These are phyloP conservation scores for Glossophaga mutica DNA, from an alignment of 2,797 vertebrate genomes.

Conservation along the genomic window DNA sequence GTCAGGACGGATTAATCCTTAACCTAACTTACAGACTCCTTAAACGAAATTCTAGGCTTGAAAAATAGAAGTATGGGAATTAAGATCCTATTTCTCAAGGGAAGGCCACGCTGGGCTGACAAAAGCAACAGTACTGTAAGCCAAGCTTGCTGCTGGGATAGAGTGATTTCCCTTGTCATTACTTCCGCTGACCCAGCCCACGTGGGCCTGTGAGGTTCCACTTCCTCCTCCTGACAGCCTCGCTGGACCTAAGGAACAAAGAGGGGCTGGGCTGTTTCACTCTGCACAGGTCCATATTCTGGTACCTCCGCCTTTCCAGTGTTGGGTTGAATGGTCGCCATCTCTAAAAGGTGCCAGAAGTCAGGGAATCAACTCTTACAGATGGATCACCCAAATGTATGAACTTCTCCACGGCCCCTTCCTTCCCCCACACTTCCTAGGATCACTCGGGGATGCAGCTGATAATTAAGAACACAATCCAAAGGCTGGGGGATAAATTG, in stretches of 20 bases:
- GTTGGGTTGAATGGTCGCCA: not conserved
- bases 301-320: not conserved
- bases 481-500: not conserved
- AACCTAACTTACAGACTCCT: not conserved
- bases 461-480: not conserved
- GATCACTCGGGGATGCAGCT: not conserved
- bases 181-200: not conserved
- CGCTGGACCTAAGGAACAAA: not conserved
- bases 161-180: not conserved
- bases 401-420: not conserved
- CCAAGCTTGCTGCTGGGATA: not conserved
- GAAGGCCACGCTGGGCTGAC: not conserved
- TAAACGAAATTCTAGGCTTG: not conserved
- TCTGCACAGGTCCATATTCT: not conserved
- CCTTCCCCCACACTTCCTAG: not conserved
- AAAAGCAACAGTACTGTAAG: not conserved
- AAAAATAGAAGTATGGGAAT: not conserved
- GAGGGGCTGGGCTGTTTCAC: not conserved
- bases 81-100: not conserved
- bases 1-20: constrained; percentile 19
- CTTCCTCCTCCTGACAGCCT: not conserved
- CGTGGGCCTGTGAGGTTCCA: not conserved
- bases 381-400: not conserved
- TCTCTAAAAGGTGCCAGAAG: not conserved
- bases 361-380: not conserved